These are phyloP conservation scores for Trachops cirrhosus DNA, from an alignment of 2,797 vertebrate species.

Conservation along the genomic window DNA sequence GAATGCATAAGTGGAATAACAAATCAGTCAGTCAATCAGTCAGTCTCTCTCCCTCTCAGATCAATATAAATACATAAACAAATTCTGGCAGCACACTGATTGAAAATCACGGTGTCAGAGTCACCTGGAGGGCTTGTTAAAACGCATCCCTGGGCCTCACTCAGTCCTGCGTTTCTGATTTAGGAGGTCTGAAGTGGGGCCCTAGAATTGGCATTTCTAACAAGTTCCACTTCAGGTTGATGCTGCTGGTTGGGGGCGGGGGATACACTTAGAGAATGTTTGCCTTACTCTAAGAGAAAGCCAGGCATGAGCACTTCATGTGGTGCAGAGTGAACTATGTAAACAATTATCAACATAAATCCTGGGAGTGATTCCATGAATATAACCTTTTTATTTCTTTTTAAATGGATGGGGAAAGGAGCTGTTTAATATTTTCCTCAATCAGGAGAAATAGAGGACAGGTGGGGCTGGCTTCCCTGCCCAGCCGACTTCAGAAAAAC, in stretches of 20 bases:
- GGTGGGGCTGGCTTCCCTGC: not conserved
- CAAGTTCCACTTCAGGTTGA: not conserved
- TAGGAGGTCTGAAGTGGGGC: not conserved
- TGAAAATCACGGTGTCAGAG: not conserved
- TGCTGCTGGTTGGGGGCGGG: not conserved
- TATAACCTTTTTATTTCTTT: not conserved
- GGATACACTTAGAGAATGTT: not conserved
- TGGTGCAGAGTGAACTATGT: not conserved
- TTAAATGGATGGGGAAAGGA: not conserved
- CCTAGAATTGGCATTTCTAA: not conserved
- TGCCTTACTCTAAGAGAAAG: not conserved
- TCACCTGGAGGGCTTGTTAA: not conserved
- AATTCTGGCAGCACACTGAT: not conserved
- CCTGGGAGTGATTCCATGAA: not conserved
- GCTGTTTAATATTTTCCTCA: not conserved
- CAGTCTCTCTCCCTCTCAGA: no score
- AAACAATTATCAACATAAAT: not conserved
- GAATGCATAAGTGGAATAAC: not conserved
- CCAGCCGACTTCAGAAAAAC: not conserved
- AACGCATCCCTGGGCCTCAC: not conserved
- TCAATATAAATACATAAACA: not conserved
- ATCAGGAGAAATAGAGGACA: not conserved
- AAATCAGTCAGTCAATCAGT: not conserved
- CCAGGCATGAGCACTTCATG: not conserved
- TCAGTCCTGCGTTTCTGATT: not conserved